A percentile compares a stretch with the other conserved stretches of the same genome.
Conservation (phyloP, 2,888 invertebrate species). For the Catocala sponsa region DNA sequence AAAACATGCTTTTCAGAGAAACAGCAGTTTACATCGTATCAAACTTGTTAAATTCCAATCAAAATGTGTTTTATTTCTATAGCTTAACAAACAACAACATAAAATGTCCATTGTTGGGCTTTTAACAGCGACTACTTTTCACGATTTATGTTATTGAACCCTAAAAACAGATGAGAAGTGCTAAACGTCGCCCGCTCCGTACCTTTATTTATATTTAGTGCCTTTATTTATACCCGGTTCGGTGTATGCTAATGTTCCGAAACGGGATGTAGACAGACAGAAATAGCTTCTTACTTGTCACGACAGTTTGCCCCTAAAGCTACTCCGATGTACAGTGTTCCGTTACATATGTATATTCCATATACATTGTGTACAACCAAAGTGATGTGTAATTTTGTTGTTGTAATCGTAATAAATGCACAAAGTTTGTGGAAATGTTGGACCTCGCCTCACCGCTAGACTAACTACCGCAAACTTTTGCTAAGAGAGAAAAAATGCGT, state of each 20-base stretch:
- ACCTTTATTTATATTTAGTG: constrained; percentile 55
- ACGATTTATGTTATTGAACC: constrained; percentile 51
- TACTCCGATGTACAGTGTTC: constrained; percentile 41
- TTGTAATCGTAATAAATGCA: constrained; percentile 42
- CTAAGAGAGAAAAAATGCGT: constrained; percentile 41
- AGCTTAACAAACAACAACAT: constrained; percentile 38
- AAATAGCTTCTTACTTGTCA: constrained; percentile 65
- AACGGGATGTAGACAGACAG: constrained; percentile 63
- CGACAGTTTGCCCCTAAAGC: constrained; percentile 64
- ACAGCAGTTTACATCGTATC: constrained; percentile 24
- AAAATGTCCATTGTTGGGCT: constrained; percentile 32
- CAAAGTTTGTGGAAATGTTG: constrained; percentile 34
- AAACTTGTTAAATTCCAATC: constrained; percentile 32
- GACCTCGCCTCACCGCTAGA: constrained; percentile 22
- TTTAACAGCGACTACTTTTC: constrained; percentile 39
- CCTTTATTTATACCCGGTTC: constrained; percentile 59
- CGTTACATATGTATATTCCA: constrained; percentile 34
- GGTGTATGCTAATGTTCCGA: constrained; percentile 59
- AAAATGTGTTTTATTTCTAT: constrained; percentile 37
- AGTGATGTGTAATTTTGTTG: constrained; percentile 25
- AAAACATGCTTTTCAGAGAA: constrained; percentile 25
- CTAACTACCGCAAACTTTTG: constrained; percentile 35
- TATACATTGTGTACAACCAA: constrained; percentile 9
- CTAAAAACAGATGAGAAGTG: constrained; percentile 52
- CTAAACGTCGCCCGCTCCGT: constrained; percentile 43